Evolutionary conservation across 2,797 vertebrate species (phyloP), one percentile per base, ranked within the genome.

Genomic region (Pterois miles): DNA sequence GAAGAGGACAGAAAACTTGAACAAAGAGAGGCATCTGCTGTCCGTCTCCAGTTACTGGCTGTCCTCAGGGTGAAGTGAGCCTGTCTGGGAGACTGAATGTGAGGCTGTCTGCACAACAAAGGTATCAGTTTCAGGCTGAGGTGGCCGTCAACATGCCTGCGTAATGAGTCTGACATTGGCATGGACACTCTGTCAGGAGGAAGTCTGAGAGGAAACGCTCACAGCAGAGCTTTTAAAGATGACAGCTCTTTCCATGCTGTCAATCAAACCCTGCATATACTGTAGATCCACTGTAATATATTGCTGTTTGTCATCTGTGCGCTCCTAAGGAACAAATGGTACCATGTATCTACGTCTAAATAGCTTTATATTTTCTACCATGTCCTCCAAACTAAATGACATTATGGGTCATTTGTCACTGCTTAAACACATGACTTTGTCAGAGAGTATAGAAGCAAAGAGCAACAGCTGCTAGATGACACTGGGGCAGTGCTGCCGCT

Each of bases 151-250:
- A 54, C 80, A 74, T 81, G 81, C 89, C 87, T 52, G 81, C 74
- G 60, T 90, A 82, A 89, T 92, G 88, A 87, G 74, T 84, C 81
- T 87, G 80, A 89, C 89, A 80, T 75, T 67, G 84, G 25, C 83
- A 64, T 64, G 63, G 81, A 78, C 76, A 58, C 67, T 31, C 34
- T 69, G 76, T 31, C 57, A 70, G 74, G 62, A 76, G 38, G 62
- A 67, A 72, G 81, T 59, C 63, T 72, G 79, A 67, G 75, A 81
- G 76, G 76, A 82, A 71, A 46, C 8, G 18, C 72, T 82, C 43
- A 54, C 50, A 71, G 74, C 58, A 43, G 33, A 31, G 48, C 14
- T 5, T 71, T 76, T 57, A 25, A 50, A 69, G 72, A 63, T 75
- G 82, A 68, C 68, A 54, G 63, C 34, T 74, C 38, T 20, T 63